phyloP scores from a whole-genome alignment of 2,888 invertebrate genomes.

The Clunio marinus region DNA sequence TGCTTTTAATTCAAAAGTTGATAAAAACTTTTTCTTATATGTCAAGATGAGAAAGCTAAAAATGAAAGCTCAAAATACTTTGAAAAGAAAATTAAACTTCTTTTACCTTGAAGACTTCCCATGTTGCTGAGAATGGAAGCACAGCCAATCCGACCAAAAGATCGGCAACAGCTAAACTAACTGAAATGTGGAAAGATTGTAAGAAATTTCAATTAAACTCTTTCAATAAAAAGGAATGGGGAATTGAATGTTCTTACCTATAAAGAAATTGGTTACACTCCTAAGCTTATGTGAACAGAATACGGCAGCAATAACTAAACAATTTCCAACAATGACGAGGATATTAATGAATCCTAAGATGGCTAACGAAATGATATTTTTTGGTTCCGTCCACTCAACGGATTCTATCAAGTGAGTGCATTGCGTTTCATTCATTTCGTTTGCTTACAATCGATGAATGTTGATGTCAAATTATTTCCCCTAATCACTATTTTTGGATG shows the following conservation, averaged over 20 bases:
- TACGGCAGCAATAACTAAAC: constrained; percentile 88
- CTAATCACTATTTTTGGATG: constrained; percentile 2
- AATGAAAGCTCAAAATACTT: no score
- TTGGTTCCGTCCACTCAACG: constrained; percentile 78
- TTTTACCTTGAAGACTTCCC: constrained; percentile 83
- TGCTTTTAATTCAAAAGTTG: no score
- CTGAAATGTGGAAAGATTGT: constrained; percentile 48
- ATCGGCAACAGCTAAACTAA: constrained; percentile 93
- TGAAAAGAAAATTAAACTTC: no score
- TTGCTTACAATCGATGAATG: constrained; percentile 48
- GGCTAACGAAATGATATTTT: constrained; percentile 70
- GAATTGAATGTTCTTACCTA: no score
- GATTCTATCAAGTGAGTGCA: constrained; percentile 75
- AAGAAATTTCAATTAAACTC: no score
- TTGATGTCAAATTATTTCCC: neutral
- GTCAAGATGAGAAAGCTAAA: no score
- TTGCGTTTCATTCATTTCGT: constrained; percentile 74
- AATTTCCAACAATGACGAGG: constrained; percentile 84
- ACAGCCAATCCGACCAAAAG: constrained; percentile 92
- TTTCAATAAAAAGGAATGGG: no score
- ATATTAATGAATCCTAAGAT: constrained; percentile 79
- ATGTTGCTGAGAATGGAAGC: constrained; percentile 90
- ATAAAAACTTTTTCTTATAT: no score
- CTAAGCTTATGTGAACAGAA: constrained; percentile 86
- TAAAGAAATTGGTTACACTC: constrained; percentile 94